Evolutionary conservation across 2,797 vertebrate species (phyloP), one percentile per base, ranked within the genome.

Genomic region (Crenuchus spilurus): DNA sequence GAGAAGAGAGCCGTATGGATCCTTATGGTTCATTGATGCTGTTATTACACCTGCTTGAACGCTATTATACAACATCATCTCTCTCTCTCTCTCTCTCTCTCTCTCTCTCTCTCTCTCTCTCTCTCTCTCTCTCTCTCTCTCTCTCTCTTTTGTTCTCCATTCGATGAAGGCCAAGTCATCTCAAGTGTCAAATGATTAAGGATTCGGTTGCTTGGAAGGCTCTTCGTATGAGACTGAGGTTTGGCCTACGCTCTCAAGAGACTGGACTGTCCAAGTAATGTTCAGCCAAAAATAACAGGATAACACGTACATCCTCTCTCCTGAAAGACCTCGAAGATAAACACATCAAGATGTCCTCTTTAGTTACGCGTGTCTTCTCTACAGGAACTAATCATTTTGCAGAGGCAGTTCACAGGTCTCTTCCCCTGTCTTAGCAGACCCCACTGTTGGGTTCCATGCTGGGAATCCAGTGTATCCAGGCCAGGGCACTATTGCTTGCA

Each of bases 401-500:
- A n/a, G n/a, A n/a, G n/a, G n/a, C n/a, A n/a, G n/a, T n/a, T n/a
- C n/a, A n/a, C n/a, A n/a, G n/a, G n/a, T n/a, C n/a, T n/a, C n/a
- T n/a, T n/a, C n/a, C 49, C 10, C 20, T 14, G 3, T 20, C 20
- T 35, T 46, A 5, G 26, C 48, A 65, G 10, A 46, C 64, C 6
- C 46, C 18, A 4, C 49, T 14, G 22, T 14, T 52, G 11, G 11
- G 22, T 1, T 26, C 22, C 49, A 26, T 14, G 60, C 37, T n/a
- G 37, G 61, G 57, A 55, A 63, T 73, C 48, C 37, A 37, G 62
- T 16, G 37, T 35, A 58, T 48, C 62, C 22, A 11, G 58, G 20
- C 22, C 39, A 26, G 37, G 48, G 33, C 35, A 6, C 70, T 68
- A 44, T 78, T 63, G 58, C 77, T 74, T 75, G 71, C 61, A 71